Evolutionary conservation across 2,797 vertebrate species (phyloP).

Genomic region (Melanotaenia boesemani): DNA sequence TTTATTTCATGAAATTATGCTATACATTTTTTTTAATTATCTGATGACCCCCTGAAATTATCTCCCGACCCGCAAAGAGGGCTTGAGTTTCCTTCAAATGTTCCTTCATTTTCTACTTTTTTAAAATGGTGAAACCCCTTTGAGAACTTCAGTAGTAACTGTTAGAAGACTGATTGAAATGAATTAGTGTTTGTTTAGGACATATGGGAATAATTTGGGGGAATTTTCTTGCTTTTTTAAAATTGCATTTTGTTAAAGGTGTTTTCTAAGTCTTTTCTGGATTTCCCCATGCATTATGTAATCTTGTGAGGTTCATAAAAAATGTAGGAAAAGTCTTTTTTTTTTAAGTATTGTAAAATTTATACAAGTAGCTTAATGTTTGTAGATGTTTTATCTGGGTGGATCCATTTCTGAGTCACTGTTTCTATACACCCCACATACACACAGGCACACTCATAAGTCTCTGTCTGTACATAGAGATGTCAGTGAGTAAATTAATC

Average conservation of each 20-base stretch:
- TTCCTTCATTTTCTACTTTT: no score
- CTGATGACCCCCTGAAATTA: no score
- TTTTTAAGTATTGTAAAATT: not conserved
- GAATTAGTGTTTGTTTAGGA: not conserved
- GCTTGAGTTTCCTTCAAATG: no score
- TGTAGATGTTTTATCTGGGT: not conserved
- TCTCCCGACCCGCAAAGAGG: no score
- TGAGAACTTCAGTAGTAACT: not conserved
- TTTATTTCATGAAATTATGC: no score
- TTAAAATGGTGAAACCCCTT: no score
- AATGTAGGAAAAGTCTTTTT: no score
- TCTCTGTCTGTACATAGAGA: slow-evolving; percentile 11
- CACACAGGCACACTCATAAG: not conserved
- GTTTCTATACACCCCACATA: slow-evolving; percentile 14
- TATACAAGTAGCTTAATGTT: not conserved
- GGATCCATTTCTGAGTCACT: not conserved
- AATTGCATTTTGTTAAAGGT: not conserved
- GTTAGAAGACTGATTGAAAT: not conserved
- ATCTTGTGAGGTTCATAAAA: not conserved
- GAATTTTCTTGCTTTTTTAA: not conserved
- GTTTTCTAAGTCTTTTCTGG: not conserved
- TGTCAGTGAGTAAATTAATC: slow-evolving; percentile 28
- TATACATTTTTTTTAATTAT: no score
- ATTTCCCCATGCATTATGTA: not conserved
- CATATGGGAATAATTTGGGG: not conserved